Conservation (phyloP, 2,797 vertebrate species). For the Anniella stebbinsi region DNA sequence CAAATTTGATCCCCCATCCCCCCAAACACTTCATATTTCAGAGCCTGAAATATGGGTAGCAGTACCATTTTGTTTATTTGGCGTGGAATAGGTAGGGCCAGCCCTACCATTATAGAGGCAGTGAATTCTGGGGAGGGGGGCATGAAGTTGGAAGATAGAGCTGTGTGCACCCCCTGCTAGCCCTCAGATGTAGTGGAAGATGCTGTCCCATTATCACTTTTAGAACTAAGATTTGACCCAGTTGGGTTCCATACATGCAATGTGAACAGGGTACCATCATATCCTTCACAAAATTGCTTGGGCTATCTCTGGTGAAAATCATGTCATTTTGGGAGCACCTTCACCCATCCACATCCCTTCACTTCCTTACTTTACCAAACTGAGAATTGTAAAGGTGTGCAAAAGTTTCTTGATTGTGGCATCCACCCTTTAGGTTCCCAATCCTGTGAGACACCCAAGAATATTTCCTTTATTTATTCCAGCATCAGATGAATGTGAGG, state of each 20-base stretch:
- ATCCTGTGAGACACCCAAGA: background rate
- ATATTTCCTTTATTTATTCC: background rate
- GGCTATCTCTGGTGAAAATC: background rate
- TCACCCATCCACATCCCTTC: background rate
- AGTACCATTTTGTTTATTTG: background rate
- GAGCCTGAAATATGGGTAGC: background rate
- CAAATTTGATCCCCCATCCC: background rate
- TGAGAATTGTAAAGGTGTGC: background rate
- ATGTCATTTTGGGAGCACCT: background rate
- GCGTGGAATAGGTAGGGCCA: background rate
- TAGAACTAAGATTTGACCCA: background rate
- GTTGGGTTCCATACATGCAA: background rate
- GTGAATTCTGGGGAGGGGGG: background rate
- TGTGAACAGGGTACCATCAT: background rate
- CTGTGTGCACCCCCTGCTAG: background rate
- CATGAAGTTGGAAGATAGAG: background rate
- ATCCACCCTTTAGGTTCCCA: background rate
- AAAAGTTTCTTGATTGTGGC: background rate
- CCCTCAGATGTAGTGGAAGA: background rate
- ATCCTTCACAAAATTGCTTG: background rate
- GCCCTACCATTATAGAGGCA: background rate
- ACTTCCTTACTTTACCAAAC: background rate
- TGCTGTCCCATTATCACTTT: background rate
- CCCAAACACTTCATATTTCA: background rate
- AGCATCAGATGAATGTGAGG: background rate